Conservation (phyloP, 2,888 invertebrate genomes). For the Rhingia campestris region DNA sequence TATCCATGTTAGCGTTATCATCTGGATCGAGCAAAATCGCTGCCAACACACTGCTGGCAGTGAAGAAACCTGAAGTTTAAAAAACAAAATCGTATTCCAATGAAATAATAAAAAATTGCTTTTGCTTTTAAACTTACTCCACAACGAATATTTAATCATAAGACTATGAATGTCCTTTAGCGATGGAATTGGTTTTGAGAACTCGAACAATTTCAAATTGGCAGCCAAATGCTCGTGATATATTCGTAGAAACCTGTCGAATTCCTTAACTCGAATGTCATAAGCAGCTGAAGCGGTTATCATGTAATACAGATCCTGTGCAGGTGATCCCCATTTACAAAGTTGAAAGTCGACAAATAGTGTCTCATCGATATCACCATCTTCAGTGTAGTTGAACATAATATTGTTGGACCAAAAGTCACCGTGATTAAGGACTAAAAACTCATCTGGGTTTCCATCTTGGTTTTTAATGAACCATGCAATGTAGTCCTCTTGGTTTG, state of each 20-base stretch:
- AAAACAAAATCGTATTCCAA: not conserved
- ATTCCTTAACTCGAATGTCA: slow-evolving; percentile 78
- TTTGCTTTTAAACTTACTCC: slow-evolving; percentile 74
- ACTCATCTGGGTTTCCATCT: slow-evolving; percentile 28
- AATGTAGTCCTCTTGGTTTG: not conserved
- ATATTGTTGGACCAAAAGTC: slow-evolving; percentile 80
- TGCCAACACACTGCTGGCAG: slow-evolving; percentile 76
- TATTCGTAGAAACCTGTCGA: slow-evolving; percentile 79
- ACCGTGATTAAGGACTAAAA: slow-evolving; percentile 79
- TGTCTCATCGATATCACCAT: slow-evolving; percentile 78
- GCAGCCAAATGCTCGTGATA: slow-evolving; percentile 78
- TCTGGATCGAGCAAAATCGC: slow-evolving; percentile 76
- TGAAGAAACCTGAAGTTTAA: slow-evolving; percentile 76
- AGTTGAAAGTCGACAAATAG: slow-evolving; percentile 79
- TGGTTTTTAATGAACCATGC: slow-evolving; percentile 22
- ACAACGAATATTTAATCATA: slow-evolving; percentile 77
- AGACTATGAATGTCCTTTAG: slow-evolving; percentile 79
- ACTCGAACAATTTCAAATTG: slow-evolving; percentile 77
- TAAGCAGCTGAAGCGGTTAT: slow-evolving; percentile 78
- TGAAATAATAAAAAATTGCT: not conserved
- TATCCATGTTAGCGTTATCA: slow-evolving; percentile 77
- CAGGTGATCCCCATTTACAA: slow-evolving; percentile 77
- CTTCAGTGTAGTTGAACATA: slow-evolving; percentile 78
- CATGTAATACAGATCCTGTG: slow-evolving; percentile 79
- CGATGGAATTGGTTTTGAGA: slow-evolving; percentile 76